Base-by-base conservation (phyloP, 1,140 invertebrate species). In the Diorhabda sublineata region DNA sequence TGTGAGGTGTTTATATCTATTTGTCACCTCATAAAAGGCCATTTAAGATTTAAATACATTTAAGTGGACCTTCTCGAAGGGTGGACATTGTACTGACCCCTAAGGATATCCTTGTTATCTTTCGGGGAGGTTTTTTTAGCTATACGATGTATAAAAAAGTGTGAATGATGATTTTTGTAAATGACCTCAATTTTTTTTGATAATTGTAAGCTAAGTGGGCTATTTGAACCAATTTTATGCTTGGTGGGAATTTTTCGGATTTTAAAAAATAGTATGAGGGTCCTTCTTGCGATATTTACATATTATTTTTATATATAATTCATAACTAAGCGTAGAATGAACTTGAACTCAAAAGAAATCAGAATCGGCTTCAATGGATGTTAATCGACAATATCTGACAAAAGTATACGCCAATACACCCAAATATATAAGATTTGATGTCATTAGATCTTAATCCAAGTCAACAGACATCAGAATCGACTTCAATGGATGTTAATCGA, bases 1-100 rank as follows among this genome's bases (percentile, higher is more conserved):
- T 66, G 64, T 43, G 64, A 66, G 64, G 64, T 59, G 64, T 66
- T 66, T 66, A 66, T 66, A 11, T 66, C 57, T 66, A 66, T 66
- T 66, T 66, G 64, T 66, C 64, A 66, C 57, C 64, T 66, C n/a
- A 66, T 66, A 66, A 52, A 52, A 52, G 47, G 4, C 47, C 47
- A 52, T 52, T 52, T 52, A 52, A 52, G 47, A 58, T 66, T 66
- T 66, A 66, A 66, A 66, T 59, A 59, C 45, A 60, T 66, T 66
- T 66, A 66, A 66, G 59, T 66, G 64, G 56, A 5, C 64, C 57
- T 7, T 66, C 47, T 52, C 47, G 47, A 52, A 52, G 47, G 47
- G 47, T 52, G 47, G 47, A 52, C 47, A 4, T 3, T 52, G 26
- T 26, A 26, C 26, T 26, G 47, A n/a, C 47, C 47, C 6, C 6